These are phyloP conservation scores for Tachypleus tridentatus DNA, from an alignment of 1,140 invertebrate species.

Conservation along the genomic window DNA sequence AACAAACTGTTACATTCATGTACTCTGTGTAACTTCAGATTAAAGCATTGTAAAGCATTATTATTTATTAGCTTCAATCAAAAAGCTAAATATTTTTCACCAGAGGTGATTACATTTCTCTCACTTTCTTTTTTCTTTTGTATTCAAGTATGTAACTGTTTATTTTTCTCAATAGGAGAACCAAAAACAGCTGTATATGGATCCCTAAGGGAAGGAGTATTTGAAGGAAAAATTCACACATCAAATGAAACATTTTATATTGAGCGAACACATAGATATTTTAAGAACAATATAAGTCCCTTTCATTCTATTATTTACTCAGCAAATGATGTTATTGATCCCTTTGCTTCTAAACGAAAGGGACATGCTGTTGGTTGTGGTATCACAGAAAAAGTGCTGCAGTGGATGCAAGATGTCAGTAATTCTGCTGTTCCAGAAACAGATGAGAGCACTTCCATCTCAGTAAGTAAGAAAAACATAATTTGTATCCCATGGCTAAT, in stretches of 20 bases:
- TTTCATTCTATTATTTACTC: slow-evolving; percentile 94
- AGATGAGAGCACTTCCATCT: too few species aligned
- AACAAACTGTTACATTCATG: too few species aligned
- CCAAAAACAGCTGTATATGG: slow-evolving; percentile 78
- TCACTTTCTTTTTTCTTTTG: too few species aligned
- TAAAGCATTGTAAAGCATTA: too few species aligned
- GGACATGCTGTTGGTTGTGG: slow-evolving; percentile 66
- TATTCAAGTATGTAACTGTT: too few species aligned
- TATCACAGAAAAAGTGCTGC: slow-evolving; percentile 64
- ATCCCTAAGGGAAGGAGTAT: slow-evolving; percentile 83
- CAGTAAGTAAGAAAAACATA: too few species aligned
- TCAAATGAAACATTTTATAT: slow-evolving; percentile 67
- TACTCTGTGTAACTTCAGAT: too few species aligned
- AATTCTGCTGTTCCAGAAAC: slow-evolving; percentile 56
- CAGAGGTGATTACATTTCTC: too few species aligned
- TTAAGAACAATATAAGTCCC: slow-evolving; percentile 48
- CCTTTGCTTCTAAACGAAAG: slow-evolving; percentile 58
- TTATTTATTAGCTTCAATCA: too few species aligned
- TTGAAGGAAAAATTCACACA: slow-evolving; percentile 86
- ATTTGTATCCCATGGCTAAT: too few species aligned
- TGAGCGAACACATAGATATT: slow-evolving; percentile 80
- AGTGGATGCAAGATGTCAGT: slow-evolving; percentile 87
- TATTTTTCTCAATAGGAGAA: slow-evolving; percentile 35
- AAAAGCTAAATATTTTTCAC: too few species aligned
- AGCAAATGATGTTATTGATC: slow-evolving; percentile 78